phyloP scores from a whole-genome alignment of 2,797 vertebrate species.

The Oceanodroma leucorhoa region DNA sequence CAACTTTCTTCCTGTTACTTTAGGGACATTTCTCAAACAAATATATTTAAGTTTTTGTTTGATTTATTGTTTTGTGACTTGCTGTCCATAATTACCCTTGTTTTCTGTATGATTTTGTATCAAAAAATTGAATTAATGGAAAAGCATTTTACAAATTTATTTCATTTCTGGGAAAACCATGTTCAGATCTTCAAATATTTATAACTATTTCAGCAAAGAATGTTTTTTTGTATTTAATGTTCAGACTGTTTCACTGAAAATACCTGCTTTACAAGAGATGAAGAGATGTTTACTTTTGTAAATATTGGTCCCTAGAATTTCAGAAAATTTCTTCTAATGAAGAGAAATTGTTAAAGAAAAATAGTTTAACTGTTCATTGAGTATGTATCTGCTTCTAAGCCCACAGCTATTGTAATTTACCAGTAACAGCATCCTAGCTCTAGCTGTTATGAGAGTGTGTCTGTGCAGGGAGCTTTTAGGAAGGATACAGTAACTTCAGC shows the following conservation, averaged over 20 bases:
- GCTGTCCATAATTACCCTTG: not conserved
- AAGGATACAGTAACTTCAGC: not conserved
- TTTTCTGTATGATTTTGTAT: constrained; percentile 5
- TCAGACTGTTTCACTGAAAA: not conserved
- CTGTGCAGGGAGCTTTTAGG: not conserved
- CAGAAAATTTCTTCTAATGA: not conserved
- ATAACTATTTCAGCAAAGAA: not conserved
- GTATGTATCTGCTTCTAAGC: not conserved
- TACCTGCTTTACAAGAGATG: not conserved
- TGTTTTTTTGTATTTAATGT: not conserved
- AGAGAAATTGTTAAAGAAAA: not conserved
- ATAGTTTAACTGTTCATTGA: not conserved
- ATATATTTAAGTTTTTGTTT: not conserved
- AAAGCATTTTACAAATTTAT: not conserved
- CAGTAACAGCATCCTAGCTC: not conserved
- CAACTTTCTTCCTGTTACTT: not conserved
- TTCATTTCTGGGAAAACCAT: not conserved
- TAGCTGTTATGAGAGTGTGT: not conserved
- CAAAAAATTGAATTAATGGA: not conserved
- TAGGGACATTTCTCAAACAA: not conserved
- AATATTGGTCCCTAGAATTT: not conserved
- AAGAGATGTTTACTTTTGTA: not conserved
- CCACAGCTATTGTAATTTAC: not conserved
- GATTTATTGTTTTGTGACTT: not conserved
- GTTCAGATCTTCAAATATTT: constrained; percentile 35